Evolutionary conservation across 1,140 invertebrate genomes (phyloP), one percentile per base, ranked within the genome.

Genomic region (Rhopalosiphum padi): DNA sequence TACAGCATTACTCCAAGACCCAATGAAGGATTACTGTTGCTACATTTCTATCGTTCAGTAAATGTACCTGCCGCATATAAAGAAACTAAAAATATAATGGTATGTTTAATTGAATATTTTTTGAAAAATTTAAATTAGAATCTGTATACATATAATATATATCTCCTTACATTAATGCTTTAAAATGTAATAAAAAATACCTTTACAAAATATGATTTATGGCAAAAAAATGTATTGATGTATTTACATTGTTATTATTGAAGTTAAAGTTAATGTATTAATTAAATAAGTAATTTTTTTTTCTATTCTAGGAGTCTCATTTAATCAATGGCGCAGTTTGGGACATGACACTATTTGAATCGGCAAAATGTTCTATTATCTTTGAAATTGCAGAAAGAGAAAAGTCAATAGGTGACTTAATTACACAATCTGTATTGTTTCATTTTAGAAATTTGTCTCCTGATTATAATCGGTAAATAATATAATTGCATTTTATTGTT

Each of bases 341-440:
- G 96, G 97, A 98, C 86, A 95, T 96, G 46, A 96, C 97, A 87
- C 95, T 98, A 68, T 96, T 98, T 93, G 97, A 97, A 94, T 97
- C 98, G 0, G 98, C 98, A 0, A 97, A 97, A 94, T 98, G 97
- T 94, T 98, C 98, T 23, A 95, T 98, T 5, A 97, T 98, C 85
- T 99, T 97, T 95, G 97, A 98, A 95, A 96, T 98, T 21, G 97
- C 99, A 93, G 96, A 97, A 94, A 95, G 96, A 94, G 97, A 98
- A 95, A 97, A 98, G 94, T 97, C 97, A 93, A 96, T 98, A 3
- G 96, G 97, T 1, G 96, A 97, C 94, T 96, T 97, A 2, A 96
- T 98, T 3, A 94, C 95, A 30, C 96, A 97, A 93, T 98, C 97
- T 0, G 95, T 98, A 22, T 94, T 97, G 9, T 96, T 96, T 60